Conservation (phyloP, 2,113 vertebrate species). For the Gobius niger region DNA sequence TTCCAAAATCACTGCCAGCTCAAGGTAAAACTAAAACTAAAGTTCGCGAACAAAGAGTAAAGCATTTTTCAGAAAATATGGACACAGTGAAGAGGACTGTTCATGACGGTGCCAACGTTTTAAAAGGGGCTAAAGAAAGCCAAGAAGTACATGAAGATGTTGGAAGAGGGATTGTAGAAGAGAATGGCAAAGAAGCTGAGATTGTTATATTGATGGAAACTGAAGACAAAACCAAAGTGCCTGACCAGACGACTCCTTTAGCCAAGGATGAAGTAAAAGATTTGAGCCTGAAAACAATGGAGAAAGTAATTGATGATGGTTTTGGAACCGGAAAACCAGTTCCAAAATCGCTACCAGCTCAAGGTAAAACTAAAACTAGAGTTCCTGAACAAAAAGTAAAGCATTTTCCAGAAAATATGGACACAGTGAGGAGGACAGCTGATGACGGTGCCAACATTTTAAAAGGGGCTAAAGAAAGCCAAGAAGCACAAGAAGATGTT, state of each 20-base stretch:
- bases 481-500: background rate
- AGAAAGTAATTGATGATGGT: background rate
- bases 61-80: too few relatives aligned
- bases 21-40: too few relatives aligned
- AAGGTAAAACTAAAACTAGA: too few relatives aligned
- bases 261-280: background rate
- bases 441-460: background rate
- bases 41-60: too few relatives aligned
- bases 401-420: too few relatives aligned
- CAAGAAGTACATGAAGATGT: background rate
- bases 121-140: background rate
- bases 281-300: background rate
- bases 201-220: too few relatives aligned
- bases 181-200: background rate
- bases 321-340: too few relatives aligned
- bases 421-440: background rate
- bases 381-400: too few relatives aligned
- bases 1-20: too few relatives aligned
- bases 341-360: too few relatives aligned
- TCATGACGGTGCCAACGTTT: background rate
- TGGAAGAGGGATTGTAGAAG: background rate
- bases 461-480: background rate
- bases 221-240: conserved; percentile 13
- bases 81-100: background rate
- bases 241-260: background rate